Evolutionary conservation across 30 jellyfish, hydroid and myxozoan species (phyloP), one percentile per base, ranked within the genome.

Genomic region (Cassiopea andromeda): DNA sequence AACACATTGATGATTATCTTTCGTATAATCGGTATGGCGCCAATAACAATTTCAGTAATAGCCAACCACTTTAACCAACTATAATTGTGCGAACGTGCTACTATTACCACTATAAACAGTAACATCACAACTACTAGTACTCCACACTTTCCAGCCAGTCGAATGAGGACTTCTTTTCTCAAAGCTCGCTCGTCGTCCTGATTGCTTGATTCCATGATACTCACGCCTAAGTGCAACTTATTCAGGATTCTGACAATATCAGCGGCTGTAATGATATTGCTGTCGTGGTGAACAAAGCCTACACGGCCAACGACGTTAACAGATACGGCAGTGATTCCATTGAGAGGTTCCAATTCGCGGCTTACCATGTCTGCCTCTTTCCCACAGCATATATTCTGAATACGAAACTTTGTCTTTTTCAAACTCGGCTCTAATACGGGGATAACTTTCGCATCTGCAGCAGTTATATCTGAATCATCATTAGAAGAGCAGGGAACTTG

Each of bases 311-410:
- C 93, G 48, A 93, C 73, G 60, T 93, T 93, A 60, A 93, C 92
- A n/a, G 92, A 64, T 5, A 93, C 97, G 43, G 92, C 66, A 68
- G 48, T 69, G 48, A 93, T 60, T 5, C 98, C 98, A 50, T 66
- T 64, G 0, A 83, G 77, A 64, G 90, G 94, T 17, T 70, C 88
- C 44, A 93, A 61, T 50, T 89, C 93, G 1, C 83, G 83, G 44
- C 89, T 89, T 84, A 93, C 78, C 77, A 93, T 19, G 18, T 78
- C 93, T 1, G 97, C 98, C 82, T 93, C 98, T 85, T 93, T 93
- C 16, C 96, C 98, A 78, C 98, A 93, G 77, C 98, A 93, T 44
- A 93, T 78, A 74, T 93, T 93, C 71, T 93, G 98, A 27, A 89
- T 87, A 12, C 98, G 92, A 46, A 93, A 49, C 71, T 93, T 93